Evolutionary conservation across 2,113 vertebrate genomes (phyloP), one percentile per base, ranked within the genome.

Genomic region (Ancistrus triradiatus): DNA sequence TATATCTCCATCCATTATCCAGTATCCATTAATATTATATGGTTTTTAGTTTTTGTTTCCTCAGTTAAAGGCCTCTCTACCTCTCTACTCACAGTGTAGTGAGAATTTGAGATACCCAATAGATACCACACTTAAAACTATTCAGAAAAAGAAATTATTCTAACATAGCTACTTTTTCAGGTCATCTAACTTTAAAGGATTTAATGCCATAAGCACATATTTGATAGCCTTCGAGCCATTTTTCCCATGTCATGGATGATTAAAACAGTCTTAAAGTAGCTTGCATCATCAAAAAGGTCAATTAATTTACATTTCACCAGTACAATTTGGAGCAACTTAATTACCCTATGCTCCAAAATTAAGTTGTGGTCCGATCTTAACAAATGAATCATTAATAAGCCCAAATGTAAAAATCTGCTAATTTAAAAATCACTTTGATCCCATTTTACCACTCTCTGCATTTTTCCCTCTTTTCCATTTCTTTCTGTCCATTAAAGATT

Each of bases 371-470:
- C 64, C 21, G 63, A 74, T 66, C 66, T 79, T 71, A 70, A 73
- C 65, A 66, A 78, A 77, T 83, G 68, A 63, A 81, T 83, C 80
- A 77, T 85, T 79, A 78, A 81, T 84, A 77, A 70, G 53, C 28
- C 61, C 57, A 72, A 69, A 81, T 80, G 72, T 69, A 77, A 79
- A 85, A 81, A 80, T 80, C 68, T 69, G 65, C 58, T 66, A 78
- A 82, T 74, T 66, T 66, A 61, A 62, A 72, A 82, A 77, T 59
- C 73, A 69, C 86, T 86, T 87, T 85, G 78, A 84, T 86, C 79
- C 24, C 38, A 13, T 66, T 55, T 72, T 37, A n/a, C 4, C 48
- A 47, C 43, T 49, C 47, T 24, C 55, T 59, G 43, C 62, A 25
- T 52, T 57, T 48, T 25, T n/a, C n/a, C 10, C 33, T 18, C 7